Conservation (phyloP, 2,888 invertebrate genomes). For the Sphaerophoria rueppellii region DNA sequence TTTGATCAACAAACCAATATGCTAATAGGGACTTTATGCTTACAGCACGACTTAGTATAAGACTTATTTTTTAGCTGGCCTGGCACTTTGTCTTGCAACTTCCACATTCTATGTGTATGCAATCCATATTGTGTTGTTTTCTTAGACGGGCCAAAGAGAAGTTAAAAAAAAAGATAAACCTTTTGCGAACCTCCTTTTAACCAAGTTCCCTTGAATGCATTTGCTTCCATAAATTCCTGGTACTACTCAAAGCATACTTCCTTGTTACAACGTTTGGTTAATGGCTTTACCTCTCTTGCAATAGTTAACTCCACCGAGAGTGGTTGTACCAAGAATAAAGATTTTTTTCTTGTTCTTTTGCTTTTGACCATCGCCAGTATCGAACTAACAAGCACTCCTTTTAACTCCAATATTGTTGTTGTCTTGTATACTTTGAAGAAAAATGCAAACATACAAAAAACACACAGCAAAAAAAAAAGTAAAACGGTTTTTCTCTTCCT, state of each 20-base stretch:
- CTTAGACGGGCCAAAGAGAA: background rate
- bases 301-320: slow-evolving; percentile 19
- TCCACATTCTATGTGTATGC: slow-evolving; percentile 42
- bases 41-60: slow-evolving; percentile 60
- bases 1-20: slow-evolving; percentile 59
- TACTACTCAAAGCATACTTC: slow-evolving; percentile 70
- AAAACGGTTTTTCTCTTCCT: slow-evolving; percentile 40
- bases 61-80: slow-evolving; percentile 6
- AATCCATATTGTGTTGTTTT: slow-evolving; percentile 25
- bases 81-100: slow-evolving; percentile 14
- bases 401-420: slow-evolving; percentile 43
- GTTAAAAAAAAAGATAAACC: slow-evolving; percentile 6
- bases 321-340: slow-evolving; percentile 33
- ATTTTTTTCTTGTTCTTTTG: too few species aligned
- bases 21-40: slow-evolving; percentile 72
- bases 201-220: slow-evolving; percentile 63
- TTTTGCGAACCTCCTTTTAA: slow-evolving; percentile 25
- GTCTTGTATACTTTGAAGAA: slow-evolving; percentile 23
- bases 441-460: background rate
- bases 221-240: slow-evolving; percentile 70
- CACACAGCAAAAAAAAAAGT: background rate
- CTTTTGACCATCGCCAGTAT: slow-evolving; percentile 47
- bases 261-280: slow-evolving; percentile 69
- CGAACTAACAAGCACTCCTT: slow-evolving; percentile 68
- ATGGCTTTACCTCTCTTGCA: slow-evolving; percentile 49